Evolutionary conservation across 2,113 vertebrate species (phyloP), one percentile per base, ranked within the genome.

Genomic region (Ammodytes dubius): DNA sequence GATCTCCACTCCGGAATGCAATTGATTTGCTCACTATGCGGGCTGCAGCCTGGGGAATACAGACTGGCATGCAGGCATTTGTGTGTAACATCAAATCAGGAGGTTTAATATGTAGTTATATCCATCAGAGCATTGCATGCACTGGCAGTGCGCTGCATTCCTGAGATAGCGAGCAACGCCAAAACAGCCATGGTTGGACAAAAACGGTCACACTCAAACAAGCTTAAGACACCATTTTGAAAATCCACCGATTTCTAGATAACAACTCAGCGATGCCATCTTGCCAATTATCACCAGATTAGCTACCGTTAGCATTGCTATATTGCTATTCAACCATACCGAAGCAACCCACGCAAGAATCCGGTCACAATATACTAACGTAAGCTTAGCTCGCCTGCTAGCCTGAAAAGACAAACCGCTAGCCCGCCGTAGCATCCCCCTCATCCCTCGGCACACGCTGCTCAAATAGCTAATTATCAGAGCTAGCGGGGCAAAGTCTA

Each of bases 201-300:
- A 91, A 94, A 93, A 93, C 83, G 92, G 92, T 92, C 91, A 91
- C 91, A 92, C 82, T 91, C 91, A 88, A 91, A 93, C 85, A 85
- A 88, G 91, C 91, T 90, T 88, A 89, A 92, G 92, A 92, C 94
- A 95, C 93, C 94, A 94, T 94, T 95, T 95, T 95, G 93, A 92
- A 93, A 91, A 91, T 78, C 89, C 88, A 78, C 71, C 77, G 84
- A 89, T 89, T 90, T 93, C 83, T 81, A 79, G 83, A 90, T 91
- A 90, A 87, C 88, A 90, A 90, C 84, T 83, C 74, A 67, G 85
- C 81, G 90, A 92, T 92, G 90, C 92, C 91, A 92, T 92, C 90
- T 91, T 91, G 87, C 86, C 87, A 92, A 88, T 91, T 90, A 91
- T 84, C 67, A 46, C 58, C 63, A 79, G 58, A 88, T 85, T 86